Base-by-base conservation (phyloP, 1,140 invertebrate species). In the Drosophila willistoni region DNA sequence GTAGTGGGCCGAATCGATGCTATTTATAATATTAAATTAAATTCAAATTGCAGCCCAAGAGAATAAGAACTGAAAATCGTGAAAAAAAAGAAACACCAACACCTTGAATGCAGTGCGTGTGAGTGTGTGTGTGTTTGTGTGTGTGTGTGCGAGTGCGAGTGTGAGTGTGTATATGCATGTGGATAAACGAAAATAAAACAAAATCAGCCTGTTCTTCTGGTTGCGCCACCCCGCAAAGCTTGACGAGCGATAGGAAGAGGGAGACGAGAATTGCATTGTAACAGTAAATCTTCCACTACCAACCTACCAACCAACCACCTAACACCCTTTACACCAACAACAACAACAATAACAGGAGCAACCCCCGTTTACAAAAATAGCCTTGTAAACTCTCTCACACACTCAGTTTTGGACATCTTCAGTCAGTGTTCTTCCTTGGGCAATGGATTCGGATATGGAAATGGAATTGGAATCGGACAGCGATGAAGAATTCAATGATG, bases 391-490 rank as follows among this genome's bases (percentile, higher is more conserved):
- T 63, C 61, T 47, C 42, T 17, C 39, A 44, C 64, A 44, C 64
- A 70, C 39, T 4, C 17, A 51, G 6, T 51, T 51, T 51, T 51
- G 44, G 44, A 51, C 44, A 51, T 51, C 44, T 51, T 51, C 19
- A 19, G 34, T 29, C 29, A 29, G 44, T 19, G 55, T 22, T 57
- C 36, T 25, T 42, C 19, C 55, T 34, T 14, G 14, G 73, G 77
- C 65, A 73, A 87, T 87, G 83, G 83, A 87, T 70, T 87, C 83
- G 44, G 83, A 87, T 55, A 89, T 87, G 72, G 83, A 87, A 77
- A 89, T 87, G 83, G 83, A 86, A 68, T 47, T 86, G 79, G 83
- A 87, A 61, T 87, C 83, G 73, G 83, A 87, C 70, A 87, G 87
- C 70, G 83, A 87, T 66, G 81, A 79, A 14, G 80, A 84, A 72